phyloP scores from a whole-genome alignment of 2,113 vertebrate genomes.

The Hirundichthys speculiger region DNA sequence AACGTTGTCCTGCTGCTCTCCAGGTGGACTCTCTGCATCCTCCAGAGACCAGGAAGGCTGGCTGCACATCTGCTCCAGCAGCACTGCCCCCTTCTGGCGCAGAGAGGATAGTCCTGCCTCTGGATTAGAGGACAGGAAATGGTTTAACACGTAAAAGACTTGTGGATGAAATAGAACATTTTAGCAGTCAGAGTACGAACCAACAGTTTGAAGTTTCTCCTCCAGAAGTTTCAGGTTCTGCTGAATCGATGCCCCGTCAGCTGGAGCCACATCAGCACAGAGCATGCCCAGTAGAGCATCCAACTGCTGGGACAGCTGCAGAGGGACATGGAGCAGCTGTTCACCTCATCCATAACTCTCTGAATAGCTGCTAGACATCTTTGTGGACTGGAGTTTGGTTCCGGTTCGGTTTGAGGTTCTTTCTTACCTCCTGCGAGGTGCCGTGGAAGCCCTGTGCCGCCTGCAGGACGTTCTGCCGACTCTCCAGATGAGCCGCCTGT shows the following conservation, averaged over 20 bases:
- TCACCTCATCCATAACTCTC: too few species aligned
- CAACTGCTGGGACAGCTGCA: conserved; percentile 95
- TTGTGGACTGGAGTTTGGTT: too few species aligned
- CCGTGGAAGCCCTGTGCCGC: conserved; percentile 94
- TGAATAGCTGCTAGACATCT: too few species aligned
- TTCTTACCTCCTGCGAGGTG: conserved; percentile 94
- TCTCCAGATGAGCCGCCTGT: conserved; percentile 97
- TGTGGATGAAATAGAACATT: neutral
- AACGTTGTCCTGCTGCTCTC: conserved; percentile 93
- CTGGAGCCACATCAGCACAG: conserved; percentile 95
- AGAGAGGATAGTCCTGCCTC: conserved; percentile 84
- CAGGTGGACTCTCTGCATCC: conserved; percentile 88
- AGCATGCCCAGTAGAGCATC: conserved; percentile 97
- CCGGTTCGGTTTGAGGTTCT: too few species aligned
- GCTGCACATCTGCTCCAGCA: conserved; percentile 94
- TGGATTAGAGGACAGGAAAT: conserved; percentile 21
- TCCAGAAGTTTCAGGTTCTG: conserved; percentile 97
- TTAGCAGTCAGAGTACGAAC: conserved; percentile 76
- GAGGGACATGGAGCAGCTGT: neutral
- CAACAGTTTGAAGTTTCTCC: conserved; percentile 97
- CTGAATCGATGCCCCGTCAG: conserved; percentile 95
- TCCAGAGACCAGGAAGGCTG: conserved; percentile 88
- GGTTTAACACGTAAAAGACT: neutral
- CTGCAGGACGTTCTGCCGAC: conserved; percentile 93
- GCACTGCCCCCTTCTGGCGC: conserved; percentile 92